Evolutionary conservation across 2,888 invertebrate genomes (phyloP).

Genomic region (Melipona beecheii): DNA sequence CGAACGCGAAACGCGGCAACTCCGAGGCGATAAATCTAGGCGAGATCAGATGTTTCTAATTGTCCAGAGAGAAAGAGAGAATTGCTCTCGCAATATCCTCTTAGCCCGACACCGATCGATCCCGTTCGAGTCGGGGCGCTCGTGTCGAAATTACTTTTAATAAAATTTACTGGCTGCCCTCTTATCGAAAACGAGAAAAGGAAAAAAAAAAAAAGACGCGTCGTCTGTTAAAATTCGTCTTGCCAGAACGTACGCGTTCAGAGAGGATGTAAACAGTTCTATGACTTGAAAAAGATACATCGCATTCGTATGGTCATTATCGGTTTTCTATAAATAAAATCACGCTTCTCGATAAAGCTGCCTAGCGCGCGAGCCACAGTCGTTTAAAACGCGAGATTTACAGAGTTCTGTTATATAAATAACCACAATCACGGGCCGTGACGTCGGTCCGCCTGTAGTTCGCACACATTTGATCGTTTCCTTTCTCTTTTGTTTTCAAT

Average conservation of each 20-base stretch:
- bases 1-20: not conserved
- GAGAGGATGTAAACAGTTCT: conserved; percentile 30
- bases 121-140: not conserved
- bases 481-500: conserved; percentile 69
- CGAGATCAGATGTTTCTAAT: not conserved
- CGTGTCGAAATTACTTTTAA: not conserved
- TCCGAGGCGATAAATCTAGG: not conserved
- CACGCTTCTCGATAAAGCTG: conserved; percentile 58
- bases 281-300: conserved; percentile 46
- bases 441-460: conserved; percentile 58
- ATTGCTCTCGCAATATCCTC: not conserved
- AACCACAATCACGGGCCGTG: conserved; percentile 68
- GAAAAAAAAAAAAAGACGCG: too few species aligned
- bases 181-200: not conserved
- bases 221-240: conserved; percentile 1
- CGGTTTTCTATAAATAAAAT: conserved; percentile 70
- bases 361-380: conserved; percentile 44
- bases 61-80: too few species aligned
- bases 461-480: conserved; percentile 66
- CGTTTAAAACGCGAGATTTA: conserved; percentile 68
- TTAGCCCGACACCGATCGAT: not conserved
- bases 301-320: conserved; percentile 61
- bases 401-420: conserved; percentile 69
- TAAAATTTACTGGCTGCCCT: conserved; percentile 18
- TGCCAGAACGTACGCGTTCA: not conserved